Percentiles rank a stretch among this genome's conserved stretches.
These are phyloP conservation scores for Progne subis DNA, from an alignment of 2,113 vertebrate species.

Conservation along the genomic window DNA sequence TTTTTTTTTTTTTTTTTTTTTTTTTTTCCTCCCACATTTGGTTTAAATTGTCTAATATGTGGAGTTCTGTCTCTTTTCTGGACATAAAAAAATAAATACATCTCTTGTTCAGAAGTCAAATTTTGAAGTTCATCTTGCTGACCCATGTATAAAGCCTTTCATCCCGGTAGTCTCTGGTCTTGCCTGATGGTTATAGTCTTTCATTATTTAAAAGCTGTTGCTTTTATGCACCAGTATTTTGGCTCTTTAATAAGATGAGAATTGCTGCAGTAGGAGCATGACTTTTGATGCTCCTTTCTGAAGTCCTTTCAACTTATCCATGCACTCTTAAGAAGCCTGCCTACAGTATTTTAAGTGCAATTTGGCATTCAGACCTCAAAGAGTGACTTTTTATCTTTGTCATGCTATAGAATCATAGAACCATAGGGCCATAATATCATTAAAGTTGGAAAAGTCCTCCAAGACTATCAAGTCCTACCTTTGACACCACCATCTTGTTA, in stretches of 20 bases:
- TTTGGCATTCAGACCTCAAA: neutral
- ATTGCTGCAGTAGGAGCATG: neutral
- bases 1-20: rapidly evolving
- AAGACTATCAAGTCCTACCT: neutral
- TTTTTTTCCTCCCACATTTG: neutral
- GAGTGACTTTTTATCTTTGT: neutral
- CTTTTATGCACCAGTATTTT: neutral
- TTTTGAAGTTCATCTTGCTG: neutral
- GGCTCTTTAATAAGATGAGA: neutral
- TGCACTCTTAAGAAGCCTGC: neutral
- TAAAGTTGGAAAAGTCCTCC: neutral
- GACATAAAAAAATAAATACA: neutral
- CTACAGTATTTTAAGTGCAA: neutral
- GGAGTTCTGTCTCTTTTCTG: neutral
- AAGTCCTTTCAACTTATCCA: neutral
- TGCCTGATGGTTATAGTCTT: neutral
- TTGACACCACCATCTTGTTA: neutral
- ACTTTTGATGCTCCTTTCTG: neutral
- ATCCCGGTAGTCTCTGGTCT: neutral
- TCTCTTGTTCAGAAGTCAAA: neutral
- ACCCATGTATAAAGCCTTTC: neutral
- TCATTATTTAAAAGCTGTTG: neutral
- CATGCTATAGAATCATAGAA: neutral
- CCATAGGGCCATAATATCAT: neutral
- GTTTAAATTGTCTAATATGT: neutral